Conservation (phyloP, 2,113 vertebrate genomes). For the Ciconia maguari region DNA sequence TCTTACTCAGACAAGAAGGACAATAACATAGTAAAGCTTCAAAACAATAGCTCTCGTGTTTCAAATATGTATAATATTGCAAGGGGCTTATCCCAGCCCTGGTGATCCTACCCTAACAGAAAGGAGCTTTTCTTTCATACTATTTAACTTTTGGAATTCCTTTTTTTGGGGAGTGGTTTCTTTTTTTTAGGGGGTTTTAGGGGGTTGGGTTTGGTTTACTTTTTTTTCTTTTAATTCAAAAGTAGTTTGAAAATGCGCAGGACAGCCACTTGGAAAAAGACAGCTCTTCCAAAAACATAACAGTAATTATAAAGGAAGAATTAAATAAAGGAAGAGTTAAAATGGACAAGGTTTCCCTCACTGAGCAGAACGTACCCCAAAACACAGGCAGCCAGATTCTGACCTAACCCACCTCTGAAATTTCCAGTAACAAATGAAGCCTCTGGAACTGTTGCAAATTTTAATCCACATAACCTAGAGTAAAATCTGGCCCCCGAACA, state of each 20-base stretch:
- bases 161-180: neutral
- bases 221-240: neutral
- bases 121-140: neutral
- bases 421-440: neutral
- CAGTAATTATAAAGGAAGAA: neutral
- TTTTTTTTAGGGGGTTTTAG: neutral
- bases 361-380: neutral
- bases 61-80: constrained; percentile 45
- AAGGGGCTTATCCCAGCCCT: constrained; percentile 18
- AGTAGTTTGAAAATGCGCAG: neutral
- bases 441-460: neutral
- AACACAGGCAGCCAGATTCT: neutral
- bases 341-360: neutral
- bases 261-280: neutral
- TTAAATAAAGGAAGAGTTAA: neutral
- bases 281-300: neutral
- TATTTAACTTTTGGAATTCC: neutral
- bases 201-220: fast-evolving
- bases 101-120: neutral
- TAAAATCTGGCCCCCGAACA: constrained; percentile 8
- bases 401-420: neutral
- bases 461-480: neutral
- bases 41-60: constrained; percentile 63
- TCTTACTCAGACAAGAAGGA: constrained; percentile 61
- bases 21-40: constrained; percentile 61